Base-by-base conservation (phyloP, 2,797 vertebrate genomes). In the Triplophysa bombifrons region DNA sequence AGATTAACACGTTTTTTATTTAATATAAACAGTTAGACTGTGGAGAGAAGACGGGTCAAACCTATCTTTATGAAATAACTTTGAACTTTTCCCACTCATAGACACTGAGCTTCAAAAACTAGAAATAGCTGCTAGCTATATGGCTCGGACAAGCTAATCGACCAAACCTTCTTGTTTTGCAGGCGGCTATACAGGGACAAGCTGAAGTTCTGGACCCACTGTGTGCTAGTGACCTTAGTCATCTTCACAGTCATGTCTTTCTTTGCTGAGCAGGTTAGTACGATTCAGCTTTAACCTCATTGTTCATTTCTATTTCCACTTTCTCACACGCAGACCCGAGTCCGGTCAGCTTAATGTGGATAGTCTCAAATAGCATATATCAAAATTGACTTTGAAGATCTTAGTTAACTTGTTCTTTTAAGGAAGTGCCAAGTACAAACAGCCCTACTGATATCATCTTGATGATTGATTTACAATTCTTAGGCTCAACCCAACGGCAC, bases 121-220 rank as follows among this genome's bases (percentile, higher is more conserved):
- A 41, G 41, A 41, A 41, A 10, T 11, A 9, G 41, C 41, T 11
- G 46, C 46, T 48, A 48, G 46, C 46, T 48, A 14, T 14, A 14
- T 48, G 46, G 44, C 44, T 22, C 11, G 5, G 20, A 63, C 22
- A 60, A 0, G 2, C 25, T 75, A 71, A 46, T 22, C 53, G n/a
- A 5, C 4, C 8, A 1, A 17, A 63, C 27, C 16, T 19, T 13
- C 48, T 41, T 79, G 41, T 78, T 50, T 81, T 83, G 3, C 89
- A 99, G 98, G 98, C 94, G 98, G 53, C 90, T 94, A 1, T 99
- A 99, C 83, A 93, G 98, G 75, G 97, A 99, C 92, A 98, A 96
- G 89, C 86, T 99, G 85, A 99, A 99, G 92, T 99, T 99, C 91
- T 99, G 98, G 98, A 99, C 97, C 4, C 98, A 99, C 75, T 99